These are phyloP conservation scores for zebrafish (Danio rerio) DNA, from an alignment of 2,113 vertebrate species.

Conservation along the genomic window DNA sequence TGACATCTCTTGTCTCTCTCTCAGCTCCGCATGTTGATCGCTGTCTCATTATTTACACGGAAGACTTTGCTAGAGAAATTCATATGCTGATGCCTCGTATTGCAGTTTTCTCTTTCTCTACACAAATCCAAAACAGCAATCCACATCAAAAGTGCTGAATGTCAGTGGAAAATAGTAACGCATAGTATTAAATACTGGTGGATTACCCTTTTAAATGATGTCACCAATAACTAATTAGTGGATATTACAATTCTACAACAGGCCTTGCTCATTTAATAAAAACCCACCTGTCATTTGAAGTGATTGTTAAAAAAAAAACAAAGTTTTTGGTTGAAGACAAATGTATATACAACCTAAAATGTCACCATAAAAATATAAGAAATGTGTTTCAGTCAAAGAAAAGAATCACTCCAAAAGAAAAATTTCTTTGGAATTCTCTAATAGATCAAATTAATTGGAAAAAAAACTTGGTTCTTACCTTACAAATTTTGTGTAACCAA, in stretches of 20 bases:
- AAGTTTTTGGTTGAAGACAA: too few species aligned
- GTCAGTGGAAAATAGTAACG: not conserved
- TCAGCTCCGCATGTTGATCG: conserved; percentile 17
- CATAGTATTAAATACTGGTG: not conserved
- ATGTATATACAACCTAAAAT: not conserved
- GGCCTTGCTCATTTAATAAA: too few species aligned
- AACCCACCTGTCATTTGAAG: too few species aligned
- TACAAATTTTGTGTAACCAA: too few species aligned
- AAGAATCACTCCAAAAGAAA: too few species aligned
- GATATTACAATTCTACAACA: not conserved
- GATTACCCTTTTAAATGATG: not conserved
- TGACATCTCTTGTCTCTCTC: conserved; percentile 57
- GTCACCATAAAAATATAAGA: not conserved
- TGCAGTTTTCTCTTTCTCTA: not conserved
- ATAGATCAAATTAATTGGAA: too few species aligned
- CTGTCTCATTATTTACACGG: conserved; percentile 32
- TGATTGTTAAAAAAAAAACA: too few species aligned
- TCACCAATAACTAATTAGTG: not conserved
- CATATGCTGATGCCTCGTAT: not conserved
- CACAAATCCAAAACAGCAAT: not conserved
- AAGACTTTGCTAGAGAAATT: not conserved
- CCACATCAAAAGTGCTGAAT: not conserved
- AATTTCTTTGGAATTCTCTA: too few species aligned
- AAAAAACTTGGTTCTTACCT: too few species aligned
- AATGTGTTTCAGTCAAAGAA: too few species aligned